Evolutionary conservation across 1,140 invertebrate genomes (phyloP), one percentile per base, ranked within the genome.

Genomic region (Lasioglossum albipes): DNA sequence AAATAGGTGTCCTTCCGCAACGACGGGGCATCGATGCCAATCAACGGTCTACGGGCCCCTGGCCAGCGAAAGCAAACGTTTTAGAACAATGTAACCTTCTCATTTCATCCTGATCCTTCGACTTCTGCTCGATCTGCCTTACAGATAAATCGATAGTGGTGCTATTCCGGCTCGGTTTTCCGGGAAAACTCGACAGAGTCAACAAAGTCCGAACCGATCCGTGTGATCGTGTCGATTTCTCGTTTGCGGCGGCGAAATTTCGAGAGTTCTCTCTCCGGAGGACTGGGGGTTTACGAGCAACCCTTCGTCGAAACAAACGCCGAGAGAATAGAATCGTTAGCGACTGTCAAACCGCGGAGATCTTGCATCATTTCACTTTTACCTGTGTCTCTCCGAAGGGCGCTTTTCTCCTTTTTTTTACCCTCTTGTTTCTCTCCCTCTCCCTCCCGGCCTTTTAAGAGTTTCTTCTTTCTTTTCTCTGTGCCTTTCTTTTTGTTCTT

Each of bases 251-350:
- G 52, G 7, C 52, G 52, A 57, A 57, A 57, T 6, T 57, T 5
- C n/a, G 20, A 2, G n/a, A 5, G 7, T n/a, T 5, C 54, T 9
- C 20, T 22, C 20, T 20, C 22, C n/a, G 41, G n/a, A 52, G 52
- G 67, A 62, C 52, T n/a, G 27, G 54, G 66, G 83, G 13, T 90
- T 89, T 89, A 89, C 78, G 88, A 84, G 81, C 83, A 88, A 88
- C 85, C 82, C 85, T 88, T 89, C 85, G 85, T 61, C 84, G 73
- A 84, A 83, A 22, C 69, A 52, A 59, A 41, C 65, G 12, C 64
- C 7, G 22, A 75, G 84, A 84, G 86, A 87, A 87, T 87, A 76
- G 85, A 87, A 76, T 87, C 85, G 85, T 87, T 87, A 87, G 73
- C 82, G 79, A 16, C 18, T 87, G 83, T 59, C 85, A 76, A 87